A percentile compares a stretch with the other conserved stretches of the same genome.
Conservation (phyloP, 2,113 vertebrate genomes). For the Sinosuthora webbiana region DNA sequence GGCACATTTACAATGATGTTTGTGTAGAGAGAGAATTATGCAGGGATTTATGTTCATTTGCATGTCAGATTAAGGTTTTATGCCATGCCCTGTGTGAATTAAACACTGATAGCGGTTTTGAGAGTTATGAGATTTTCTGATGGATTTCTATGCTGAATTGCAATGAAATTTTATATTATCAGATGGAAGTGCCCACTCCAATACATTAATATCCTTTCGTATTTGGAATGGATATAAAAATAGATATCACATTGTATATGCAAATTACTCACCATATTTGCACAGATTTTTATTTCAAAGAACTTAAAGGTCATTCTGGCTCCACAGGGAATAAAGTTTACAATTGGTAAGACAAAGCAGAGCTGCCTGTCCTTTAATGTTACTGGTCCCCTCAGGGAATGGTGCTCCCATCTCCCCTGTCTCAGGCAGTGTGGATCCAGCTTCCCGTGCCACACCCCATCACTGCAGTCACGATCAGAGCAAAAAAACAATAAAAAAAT, state of each 20-base stretch:
- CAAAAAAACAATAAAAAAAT: background rate
- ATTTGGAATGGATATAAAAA: background rate
- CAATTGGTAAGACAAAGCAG: background rate
- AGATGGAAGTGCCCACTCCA: background rate
- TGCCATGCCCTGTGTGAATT: background rate
- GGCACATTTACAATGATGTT: background rate
- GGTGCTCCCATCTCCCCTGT: background rate
- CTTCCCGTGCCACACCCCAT: background rate
- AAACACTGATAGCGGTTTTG: background rate
- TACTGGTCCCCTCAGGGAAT: background rate
- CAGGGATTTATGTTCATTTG: background rate
- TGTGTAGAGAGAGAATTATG: background rate
- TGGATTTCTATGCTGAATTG: background rate
- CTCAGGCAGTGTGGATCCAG: background rate
- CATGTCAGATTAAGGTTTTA: background rate
- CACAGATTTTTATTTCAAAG: background rate
- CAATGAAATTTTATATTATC: background rate
- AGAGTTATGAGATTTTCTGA: background rate
- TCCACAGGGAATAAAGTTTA: background rate
- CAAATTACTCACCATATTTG: background rate
- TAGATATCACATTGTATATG: background rate
- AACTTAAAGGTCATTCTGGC: background rate
- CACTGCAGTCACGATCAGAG: rapidly evolving
- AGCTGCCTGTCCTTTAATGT: background rate
- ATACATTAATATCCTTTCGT: background rate